Evolutionary conservation across 1,140 invertebrate species (phyloP).

Genomic region (Heliconius nattereri): DNA sequence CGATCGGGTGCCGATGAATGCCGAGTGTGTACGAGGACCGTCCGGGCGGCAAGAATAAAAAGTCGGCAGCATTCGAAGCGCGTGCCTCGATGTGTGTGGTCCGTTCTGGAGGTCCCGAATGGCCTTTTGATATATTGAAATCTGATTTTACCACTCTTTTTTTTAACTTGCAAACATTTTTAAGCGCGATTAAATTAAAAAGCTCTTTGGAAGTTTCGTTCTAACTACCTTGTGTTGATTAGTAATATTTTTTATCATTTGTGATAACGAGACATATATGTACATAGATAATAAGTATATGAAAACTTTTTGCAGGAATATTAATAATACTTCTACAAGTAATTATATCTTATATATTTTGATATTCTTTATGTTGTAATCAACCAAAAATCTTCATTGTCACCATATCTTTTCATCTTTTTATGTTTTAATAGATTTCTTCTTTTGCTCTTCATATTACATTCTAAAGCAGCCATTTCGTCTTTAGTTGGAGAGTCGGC

Average conservation of each 20-base stretch:
- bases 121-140: conserved; percentile 72
- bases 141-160: conserved; percentile 72
- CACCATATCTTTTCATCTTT: too few species aligned
- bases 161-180: conserved; percentile 30
- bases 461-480: too few species aligned
- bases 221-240: conserved; percentile 3
- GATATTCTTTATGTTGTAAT: too few species aligned
- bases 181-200: conserved; percentile 23
- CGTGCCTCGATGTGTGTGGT: conserved; percentile 81
- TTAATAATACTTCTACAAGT: too few species aligned
- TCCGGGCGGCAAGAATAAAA: conserved; percentile 71
- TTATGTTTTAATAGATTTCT: too few species aligned
- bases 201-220: conserved; percentile 3
- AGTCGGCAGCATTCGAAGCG: conserved; percentile 77
- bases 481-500: too few species aligned
- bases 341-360: too few species aligned
- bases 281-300: too few species aligned
- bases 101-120: conserved; percentile 73
- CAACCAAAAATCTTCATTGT: too few species aligned
- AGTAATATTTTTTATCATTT: background rate
- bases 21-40: conserved; percentile 60
- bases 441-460: too few species aligned
- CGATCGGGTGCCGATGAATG: conserved; percentile 67
- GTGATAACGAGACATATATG: background rate
- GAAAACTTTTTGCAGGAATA: too few species aligned